Conservation (phyloP, 1,140 invertebrate genomes). For the Drosophila tropicalis region DNA sequence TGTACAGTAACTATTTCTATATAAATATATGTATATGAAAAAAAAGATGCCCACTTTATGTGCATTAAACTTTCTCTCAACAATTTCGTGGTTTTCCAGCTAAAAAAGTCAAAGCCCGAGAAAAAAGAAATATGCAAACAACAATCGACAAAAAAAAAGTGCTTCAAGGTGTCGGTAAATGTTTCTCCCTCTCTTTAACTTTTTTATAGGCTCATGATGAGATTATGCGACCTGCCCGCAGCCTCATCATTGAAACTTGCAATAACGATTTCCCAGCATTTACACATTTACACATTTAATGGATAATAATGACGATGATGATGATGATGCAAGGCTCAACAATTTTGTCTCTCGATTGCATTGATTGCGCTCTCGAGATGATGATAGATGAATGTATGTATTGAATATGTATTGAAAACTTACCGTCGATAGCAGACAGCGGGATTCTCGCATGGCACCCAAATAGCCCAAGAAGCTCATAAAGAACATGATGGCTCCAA, state of each 20-base stretch:
- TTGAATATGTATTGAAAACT: slow-evolving; percentile 78
- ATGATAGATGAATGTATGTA: not conserved
- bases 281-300: not conserved
- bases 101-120: slow-evolving; percentile 56
- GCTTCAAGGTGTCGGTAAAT: slow-evolving; percentile 4
- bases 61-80: slow-evolving; percentile 45
- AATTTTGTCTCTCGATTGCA: slow-evolving; percentile 6
- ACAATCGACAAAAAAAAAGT: slow-evolving; percentile 22
- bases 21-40: not conserved
- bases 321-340: slow-evolving; percentile 1
- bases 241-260: slow-evolving; percentile 24
- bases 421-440: slow-evolving; percentile 90
- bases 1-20: slow-evolving; percentile 23
- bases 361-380: not conserved
- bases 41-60: slow-evolving; percentile 33
- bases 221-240: not conserved
- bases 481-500: slow-evolving; percentile 91
- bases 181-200: slow-evolving; percentile 4
- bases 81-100: slow-evolving; percentile 44
- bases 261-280: not conserved
- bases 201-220: not conserved
- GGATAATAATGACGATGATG: too few relatives aligned
- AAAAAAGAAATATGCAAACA: slow-evolving; percentile 49
- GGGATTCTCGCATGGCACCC: slow-evolving; percentile 92
- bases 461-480: slow-evolving; percentile 94